Evolutionary conservation across 2,797 vertebrate genomes (phyloP).

Genomic region (Lepilemur septentrionalis): DNA sequence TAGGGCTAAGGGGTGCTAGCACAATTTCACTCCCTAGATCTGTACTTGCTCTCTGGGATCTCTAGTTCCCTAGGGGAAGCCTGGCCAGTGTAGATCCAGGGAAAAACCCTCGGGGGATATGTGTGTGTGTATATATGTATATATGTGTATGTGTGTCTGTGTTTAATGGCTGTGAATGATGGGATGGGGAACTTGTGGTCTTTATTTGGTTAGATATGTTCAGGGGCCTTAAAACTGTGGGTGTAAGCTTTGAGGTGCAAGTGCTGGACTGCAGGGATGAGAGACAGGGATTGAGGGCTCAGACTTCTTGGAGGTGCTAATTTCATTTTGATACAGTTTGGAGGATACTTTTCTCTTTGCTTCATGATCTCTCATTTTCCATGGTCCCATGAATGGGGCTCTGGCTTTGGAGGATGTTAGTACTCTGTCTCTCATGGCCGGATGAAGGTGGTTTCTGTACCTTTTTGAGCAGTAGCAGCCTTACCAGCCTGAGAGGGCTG

Average conservation of each 20-base stretch:
- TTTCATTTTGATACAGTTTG: conserved; percentile 21
- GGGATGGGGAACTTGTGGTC: background rate
- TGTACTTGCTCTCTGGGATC: conserved; percentile 2
- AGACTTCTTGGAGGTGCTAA: conserved; percentile 26
- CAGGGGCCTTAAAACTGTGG: background rate
- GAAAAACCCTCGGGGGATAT: background rate
- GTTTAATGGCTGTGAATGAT: conserved; percentile 43
- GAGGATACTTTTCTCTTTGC: background rate
- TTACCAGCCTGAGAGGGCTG: conserved; percentile 54
- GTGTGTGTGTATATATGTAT: background rate
- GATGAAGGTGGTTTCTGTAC: conserved; percentile 53
- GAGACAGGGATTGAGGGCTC: background rate
- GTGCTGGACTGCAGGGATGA: background rate
- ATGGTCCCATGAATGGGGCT: background rate
- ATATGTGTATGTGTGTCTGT: background rate
- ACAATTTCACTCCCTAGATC: conserved; percentile 12
- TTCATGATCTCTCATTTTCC: background rate
- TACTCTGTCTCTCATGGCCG: conserved; percentile 24
- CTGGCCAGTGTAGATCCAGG: background rate
- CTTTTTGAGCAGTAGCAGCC: background rate
- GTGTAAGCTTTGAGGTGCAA: background rate
- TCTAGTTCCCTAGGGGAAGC: background rate
- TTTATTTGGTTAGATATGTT: conserved; percentile 42
- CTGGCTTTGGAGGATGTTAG: background rate
- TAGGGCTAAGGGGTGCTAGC: conserved; percentile 36